Conservation (phyloP, 1,140 invertebrate species). For the Leptinotarsa defecta region DNA sequence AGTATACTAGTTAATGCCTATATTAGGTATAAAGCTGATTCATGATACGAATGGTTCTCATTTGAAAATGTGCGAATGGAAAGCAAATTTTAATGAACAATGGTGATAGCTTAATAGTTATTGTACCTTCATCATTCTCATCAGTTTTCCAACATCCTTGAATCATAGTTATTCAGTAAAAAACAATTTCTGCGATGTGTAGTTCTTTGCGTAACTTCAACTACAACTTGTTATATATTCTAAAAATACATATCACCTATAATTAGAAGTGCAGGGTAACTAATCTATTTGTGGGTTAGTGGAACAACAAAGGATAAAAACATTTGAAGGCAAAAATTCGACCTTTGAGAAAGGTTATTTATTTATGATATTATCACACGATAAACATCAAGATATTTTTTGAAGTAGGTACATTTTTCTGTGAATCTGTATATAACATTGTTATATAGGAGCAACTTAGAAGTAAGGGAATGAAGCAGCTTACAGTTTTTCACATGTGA, state of each 20-base stretch:
- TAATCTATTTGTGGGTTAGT: slow-evolving; percentile 14
- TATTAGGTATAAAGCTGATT: too few relatives aligned
- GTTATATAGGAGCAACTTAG: too few relatives aligned
- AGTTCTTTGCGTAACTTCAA: slow-evolving; percentile 27
- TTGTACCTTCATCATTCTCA: slow-evolving; percentile 62
- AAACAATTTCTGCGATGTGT: neutral
- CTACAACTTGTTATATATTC: slow-evolving; percentile 11
- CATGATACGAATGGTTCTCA: neutral
- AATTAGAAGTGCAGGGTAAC: slow-evolving; percentile 21
- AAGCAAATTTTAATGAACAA: slow-evolving; percentile 3
- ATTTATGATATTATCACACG: too few relatives aligned
- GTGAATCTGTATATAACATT: too few relatives aligned
- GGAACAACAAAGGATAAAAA: slow-evolving; percentile 21
- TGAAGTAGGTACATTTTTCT: too few relatives aligned
- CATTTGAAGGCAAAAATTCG: neutral
- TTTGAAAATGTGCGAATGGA: slow-evolving; percentile 29
- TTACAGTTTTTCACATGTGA: too few relatives aligned
- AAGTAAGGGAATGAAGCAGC: too few relatives aligned
- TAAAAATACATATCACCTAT: slow-evolving; percentile 14
- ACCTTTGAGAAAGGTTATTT: neutral
- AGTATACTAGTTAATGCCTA: too few relatives aligned
- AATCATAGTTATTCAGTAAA: slow-evolving; percentile 50
- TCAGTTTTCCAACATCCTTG: slow-evolving; percentile 65
- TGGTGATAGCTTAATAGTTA: neutral
- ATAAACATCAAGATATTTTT: too few relatives aligned